Conservation (phyloP, 2,888 invertebrate species). For the Drosophila subquinaria region DNA sequence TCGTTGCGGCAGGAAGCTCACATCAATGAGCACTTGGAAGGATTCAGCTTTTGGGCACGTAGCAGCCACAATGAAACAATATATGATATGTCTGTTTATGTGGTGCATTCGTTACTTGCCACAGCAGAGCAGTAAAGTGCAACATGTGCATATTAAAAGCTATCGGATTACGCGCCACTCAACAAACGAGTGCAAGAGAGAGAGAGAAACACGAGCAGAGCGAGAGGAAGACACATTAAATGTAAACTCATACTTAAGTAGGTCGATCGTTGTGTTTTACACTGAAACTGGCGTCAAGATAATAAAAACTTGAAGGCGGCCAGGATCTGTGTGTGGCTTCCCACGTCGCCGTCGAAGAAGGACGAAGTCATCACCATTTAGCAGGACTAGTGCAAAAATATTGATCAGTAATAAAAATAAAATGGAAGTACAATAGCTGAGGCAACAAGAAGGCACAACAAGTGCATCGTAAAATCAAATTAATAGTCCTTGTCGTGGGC, state of each 20-base stretch:
- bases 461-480: slow-evolving; percentile 79
- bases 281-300: slow-evolving; percentile 34
- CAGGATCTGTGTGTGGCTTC: slow-evolving; percentile 63
- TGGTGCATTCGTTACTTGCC: slow-evolving; percentile 17
- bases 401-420: slow-evolving; percentile 71
- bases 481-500: slow-evolving; percentile 74
- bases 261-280: slow-evolving; percentile 33
- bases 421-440: slow-evolving; percentile 8
- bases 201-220: neutral
- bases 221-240: neutral
- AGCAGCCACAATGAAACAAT: slow-evolving; percentile 59
- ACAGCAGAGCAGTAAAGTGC: slow-evolving; percentile 44
- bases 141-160: slow-evolving; percentile 60
- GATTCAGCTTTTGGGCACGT: slow-evolving; percentile 69
- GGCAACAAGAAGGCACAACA: slow-evolving; percentile 37
- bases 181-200: neutral
- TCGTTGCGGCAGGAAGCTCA: slow-evolving; percentile 69
- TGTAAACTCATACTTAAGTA: slow-evolving; percentile 25
- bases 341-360: slow-evolving; percentile 24
- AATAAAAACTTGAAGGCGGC: slow-evolving; percentile 28
- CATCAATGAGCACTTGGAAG: slow-evolving; percentile 74
- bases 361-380: slow-evolving; percentile 47
- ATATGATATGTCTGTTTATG: slow-evolving; percentile 5
- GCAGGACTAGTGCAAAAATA: slow-evolving; percentile 71
- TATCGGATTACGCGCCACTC: slow-evolving; percentile 45